Conservation (phyloP, 2,113 vertebrate genomes). For the Tyto alba region DNA sequence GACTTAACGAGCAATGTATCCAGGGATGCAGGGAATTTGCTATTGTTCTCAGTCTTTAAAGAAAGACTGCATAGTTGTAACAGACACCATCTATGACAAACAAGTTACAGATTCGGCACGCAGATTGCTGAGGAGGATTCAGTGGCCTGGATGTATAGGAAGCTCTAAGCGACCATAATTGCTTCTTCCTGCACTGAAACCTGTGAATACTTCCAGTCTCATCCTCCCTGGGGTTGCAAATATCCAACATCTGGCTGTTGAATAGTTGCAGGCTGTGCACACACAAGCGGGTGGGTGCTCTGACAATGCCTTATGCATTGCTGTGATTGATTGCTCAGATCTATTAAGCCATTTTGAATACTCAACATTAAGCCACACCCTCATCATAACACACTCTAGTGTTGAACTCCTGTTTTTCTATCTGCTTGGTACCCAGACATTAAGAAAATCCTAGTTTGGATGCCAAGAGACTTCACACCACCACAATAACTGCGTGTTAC, state of each 20-base stretch:
- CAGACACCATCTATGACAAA: not conserved
- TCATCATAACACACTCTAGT: not conserved
- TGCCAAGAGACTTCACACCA: not conserved
- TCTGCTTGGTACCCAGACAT: not conserved
- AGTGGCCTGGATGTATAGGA: no score
- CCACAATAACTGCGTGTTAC: not conserved
- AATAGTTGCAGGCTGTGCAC: accelerated
- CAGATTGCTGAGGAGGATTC: not conserved
- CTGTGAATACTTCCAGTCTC: not conserved
- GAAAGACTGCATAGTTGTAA: not conserved
- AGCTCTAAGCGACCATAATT: not conserved
- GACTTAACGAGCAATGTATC: not conserved
- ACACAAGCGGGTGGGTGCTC: not conserved
- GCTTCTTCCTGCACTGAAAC: not conserved
- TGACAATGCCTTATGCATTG: accelerated
- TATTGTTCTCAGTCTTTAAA: not conserved
- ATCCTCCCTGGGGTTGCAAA: not conserved
- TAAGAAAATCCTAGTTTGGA: not conserved
- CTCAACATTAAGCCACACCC: not conserved
- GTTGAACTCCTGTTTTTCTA: not conserved
- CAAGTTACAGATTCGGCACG: not conserved
- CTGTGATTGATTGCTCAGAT: not conserved
- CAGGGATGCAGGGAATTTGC: not conserved
- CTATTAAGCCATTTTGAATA: not conserved
- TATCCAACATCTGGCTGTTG: not conserved